Evolutionary conservation across 2,888 invertebrate genomes (phyloP), one percentile per base, ranked within the genome.

Genomic region (Andrena camellia): DNA sequence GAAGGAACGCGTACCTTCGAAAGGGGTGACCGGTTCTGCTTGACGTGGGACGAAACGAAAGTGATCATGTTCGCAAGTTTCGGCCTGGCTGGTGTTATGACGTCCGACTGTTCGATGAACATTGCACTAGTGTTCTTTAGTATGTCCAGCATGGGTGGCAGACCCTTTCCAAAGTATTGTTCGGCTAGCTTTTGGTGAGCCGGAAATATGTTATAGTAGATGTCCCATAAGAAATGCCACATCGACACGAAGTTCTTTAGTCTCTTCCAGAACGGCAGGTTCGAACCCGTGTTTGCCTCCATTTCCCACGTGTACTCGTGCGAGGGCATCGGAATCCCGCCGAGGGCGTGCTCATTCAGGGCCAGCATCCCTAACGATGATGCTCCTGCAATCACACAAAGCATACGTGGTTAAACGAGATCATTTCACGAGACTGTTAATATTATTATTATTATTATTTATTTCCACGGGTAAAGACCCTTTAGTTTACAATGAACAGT

Each of bases 251-350:
- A 88, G 67, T 90, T 88, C 5, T 0, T 17, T 23, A 89, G 0
- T 62, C 89, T 86, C n/a, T 52, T 76, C 63, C 78, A 88, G 10
- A 90, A 86, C 0, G 89, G 64, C 13, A 82, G 50, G 42, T 87
- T 79, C 0, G 54, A 3, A 6, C 84, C 86, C 1, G 80, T 68
- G 1, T 60, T 31, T 17, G 63, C 63, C 20, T 87, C 86, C 52
- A 86, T 54, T 67, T 91, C 89, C 88, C 89, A 90, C n/a, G 81
- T 89, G 23, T 86, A 87, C 3, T 81, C 82, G 76, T 90, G 87
- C 0, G 89, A 89, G 5, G 88, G 17, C n/a, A 88, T n/a, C 20
- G 84, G 2, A 5, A 85, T 77, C 7, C 83, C 70, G 7, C 90
- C 90, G 20, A 85, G 20, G 0, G 33, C 2, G n/a, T 88, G 80